Percentiles rank a stretch among this genome's conserved stretches.
Conservation (phyloP, 2,113 vertebrate genomes). For the Xiphophorus couchianus region DNA sequence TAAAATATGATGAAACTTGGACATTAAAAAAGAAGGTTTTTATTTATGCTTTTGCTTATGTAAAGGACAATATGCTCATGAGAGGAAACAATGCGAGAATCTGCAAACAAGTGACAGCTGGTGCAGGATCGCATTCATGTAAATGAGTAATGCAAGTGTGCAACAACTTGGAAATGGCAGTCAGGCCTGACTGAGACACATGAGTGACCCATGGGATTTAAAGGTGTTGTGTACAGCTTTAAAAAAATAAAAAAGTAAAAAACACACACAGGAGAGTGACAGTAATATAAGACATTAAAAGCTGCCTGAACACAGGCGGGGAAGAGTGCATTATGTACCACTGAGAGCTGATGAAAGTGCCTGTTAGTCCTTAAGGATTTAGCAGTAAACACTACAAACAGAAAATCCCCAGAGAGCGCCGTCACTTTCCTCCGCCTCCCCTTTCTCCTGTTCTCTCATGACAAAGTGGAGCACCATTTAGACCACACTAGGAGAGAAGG, state of each 20-base stretch:
- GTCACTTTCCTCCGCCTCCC: slow-evolving; percentile 28
- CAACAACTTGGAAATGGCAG: slow-evolving; percentile 35
- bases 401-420: slow-evolving; percentile 64
- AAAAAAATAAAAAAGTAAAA: not conserved
- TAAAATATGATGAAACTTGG: not conserved
- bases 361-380: slow-evolving; percentile 68
- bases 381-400: slow-evolving; percentile 73
- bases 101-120: slow-evolving; percentile 39
- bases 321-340: slow-evolving; percentile 52
- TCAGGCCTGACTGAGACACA: slow-evolving; percentile 39
- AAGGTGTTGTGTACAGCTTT: slow-evolving; percentile 35
- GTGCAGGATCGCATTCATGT: slow-evolving; percentile 33
- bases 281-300: slow-evolving; percentile 50
- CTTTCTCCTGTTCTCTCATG: slow-evolving; percentile 27
- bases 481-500: slow-evolving; percentile 43
- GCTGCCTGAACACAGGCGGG: slow-evolving; percentile 32
- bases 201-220: slow-evolving; percentile 40
- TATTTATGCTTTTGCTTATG: not conserved
- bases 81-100: slow-evolving; percentile 31
- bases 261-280: slow-evolving; percentile 18
- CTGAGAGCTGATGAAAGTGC: slow-evolving; percentile 70
- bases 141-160: slow-evolving; percentile 40
- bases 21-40: not conserved
- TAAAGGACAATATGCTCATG: slow-evolving; percentile 53
- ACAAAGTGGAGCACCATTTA: slow-evolving; percentile 56